Percentiles rank a stretch among this genome's conserved stretches.
Evolutionary conservation across 2,113 vertebrate genomes (phyloP).

Genomic region (Rhinoptilus africanus): DNA sequence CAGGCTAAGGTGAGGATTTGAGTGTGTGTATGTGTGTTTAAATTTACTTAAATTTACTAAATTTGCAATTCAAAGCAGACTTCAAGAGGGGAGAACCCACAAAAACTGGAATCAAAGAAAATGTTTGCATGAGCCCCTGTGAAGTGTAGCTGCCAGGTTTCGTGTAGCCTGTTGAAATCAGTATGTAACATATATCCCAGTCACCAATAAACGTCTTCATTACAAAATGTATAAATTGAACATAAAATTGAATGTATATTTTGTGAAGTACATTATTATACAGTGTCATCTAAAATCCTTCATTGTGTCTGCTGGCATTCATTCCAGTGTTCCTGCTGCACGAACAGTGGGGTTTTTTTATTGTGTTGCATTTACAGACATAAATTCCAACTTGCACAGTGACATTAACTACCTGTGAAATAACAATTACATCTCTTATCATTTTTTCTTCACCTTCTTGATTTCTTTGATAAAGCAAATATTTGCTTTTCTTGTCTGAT

Average conservation of each 20-base stretch:
- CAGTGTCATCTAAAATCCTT: constrained; percentile 24
- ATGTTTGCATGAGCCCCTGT: not conserved
- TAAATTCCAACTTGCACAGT: constrained; percentile 9
- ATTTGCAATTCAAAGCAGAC: constrained; percentile 40
- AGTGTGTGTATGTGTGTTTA: not conserved
- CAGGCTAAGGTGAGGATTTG: not conserved
- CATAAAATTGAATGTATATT: constrained; percentile 17
- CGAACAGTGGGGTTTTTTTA: not conserved
- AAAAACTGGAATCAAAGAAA: constrained; percentile 10
- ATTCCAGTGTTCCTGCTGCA: constrained; percentile 17
- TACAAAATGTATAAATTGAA: constrained; percentile 20
- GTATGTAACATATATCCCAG: not conserved
- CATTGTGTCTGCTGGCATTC: not conserved
- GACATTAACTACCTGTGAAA: constrained; percentile 39
- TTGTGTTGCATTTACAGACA: constrained; percentile 2
- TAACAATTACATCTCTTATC: constrained; percentile 33
- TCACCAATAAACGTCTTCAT: not conserved
- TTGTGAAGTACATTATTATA: constrained; percentile 38
- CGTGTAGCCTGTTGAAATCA: not conserved
- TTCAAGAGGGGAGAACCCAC: not conserved
- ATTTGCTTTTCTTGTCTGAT: constrained; percentile 22
- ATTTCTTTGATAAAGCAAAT: constrained; percentile 40
- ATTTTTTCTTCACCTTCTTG: constrained; percentile 19
- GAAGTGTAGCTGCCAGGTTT: not conserved
- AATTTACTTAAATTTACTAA: not conserved